Evolutionary conservation across 2,797 vertebrate genomes (phyloP).

Genomic region (Aldrovandia affinis): DNA sequence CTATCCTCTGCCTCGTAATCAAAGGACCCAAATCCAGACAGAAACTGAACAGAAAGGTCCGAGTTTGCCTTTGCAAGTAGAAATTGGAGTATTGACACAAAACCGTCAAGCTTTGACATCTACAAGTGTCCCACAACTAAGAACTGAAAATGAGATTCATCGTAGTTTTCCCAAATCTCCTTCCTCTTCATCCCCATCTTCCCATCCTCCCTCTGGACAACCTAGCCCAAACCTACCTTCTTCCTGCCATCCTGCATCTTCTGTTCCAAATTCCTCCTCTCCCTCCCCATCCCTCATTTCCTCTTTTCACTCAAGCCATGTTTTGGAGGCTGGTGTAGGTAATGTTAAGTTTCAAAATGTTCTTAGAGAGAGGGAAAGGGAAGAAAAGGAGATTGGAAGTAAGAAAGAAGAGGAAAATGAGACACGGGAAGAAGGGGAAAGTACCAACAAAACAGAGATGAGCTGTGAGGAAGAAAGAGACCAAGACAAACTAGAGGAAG

Average conservation of each 20-base stretch:
- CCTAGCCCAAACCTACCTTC: slow-evolving; percentile 61
- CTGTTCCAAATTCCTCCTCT: slow-evolving; percentile 55
- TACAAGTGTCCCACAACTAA: slow-evolving; percentile 52
- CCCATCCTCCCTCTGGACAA: slow-evolving; percentile 61
- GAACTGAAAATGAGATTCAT: slow-evolving; percentile 55
- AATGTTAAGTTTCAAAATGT: slow-evolving; percentile 60
- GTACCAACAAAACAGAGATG: slow-evolving; percentile 36
- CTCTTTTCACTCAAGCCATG: slow-evolving; percentile 61
- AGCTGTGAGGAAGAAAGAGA: slow-evolving; percentile 46
- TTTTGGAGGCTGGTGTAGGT: slow-evolving; percentile 52
- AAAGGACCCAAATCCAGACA: slow-evolving; percentile 71
- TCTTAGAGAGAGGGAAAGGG: slow-evolving; percentile 48
- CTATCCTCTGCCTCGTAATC: slow-evolving; percentile 65
- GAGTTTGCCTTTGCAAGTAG: slow-evolving; percentile 52
- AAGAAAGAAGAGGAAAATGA: slow-evolving; percentile 62
- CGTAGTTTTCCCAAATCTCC: slow-evolving; percentile 37
- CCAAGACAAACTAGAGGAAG: slow-evolving; percentile 49
- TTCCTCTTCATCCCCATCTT: slow-evolving; percentile 58
- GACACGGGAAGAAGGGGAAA: slow-evolving; percentile 54
- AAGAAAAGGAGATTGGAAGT: slow-evolving; percentile 63
- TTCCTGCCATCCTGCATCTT: slow-evolving; percentile 59
- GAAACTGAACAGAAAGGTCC: slow-evolving; percentile 72
- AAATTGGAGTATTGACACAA: slow-evolving; percentile 55
- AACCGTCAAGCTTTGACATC: slow-evolving; percentile 44
- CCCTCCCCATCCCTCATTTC: slow-evolving; percentile 55